A percentile compares a stretch with the other conserved stretches of the same genome.
Conservation (phyloP, 2,888 invertebrate species). For the Nymphalis polychloros region DNA sequence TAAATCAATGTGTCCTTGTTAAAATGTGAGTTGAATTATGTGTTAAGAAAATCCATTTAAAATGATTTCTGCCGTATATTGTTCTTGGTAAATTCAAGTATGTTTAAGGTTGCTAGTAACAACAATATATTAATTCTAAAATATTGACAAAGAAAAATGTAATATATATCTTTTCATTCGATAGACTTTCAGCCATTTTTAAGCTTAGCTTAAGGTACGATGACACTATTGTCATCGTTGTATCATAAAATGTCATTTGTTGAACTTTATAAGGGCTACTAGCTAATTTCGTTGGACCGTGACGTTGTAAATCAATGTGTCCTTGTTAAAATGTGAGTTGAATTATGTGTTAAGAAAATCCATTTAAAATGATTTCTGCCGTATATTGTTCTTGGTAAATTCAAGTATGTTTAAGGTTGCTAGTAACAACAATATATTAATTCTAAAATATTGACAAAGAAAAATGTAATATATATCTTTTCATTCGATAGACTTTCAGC, state of each 20-base stretch:
- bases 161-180: no score
- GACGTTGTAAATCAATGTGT: constrained; percentile 53
- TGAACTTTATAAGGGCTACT: constrained; percentile 70
- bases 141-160: no score
- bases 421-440: not conserved
- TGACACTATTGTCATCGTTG: no score
- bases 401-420: no score
- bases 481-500: no score
- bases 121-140: not conserved
- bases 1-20: constrained; percentile 41
- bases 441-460: no score
- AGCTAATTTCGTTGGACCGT: constrained; percentile 62
- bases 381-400: not conserved
- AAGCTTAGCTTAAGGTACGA: no score
- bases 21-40: constrained; percentile 14
- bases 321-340: constrained; percentile 15
- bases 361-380: not conserved
- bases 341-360: not conserved
- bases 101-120: no score
- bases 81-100: no score
- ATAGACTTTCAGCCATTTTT: no score
- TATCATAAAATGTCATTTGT: constrained; percentile 75
- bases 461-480: no score
- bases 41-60: not conserved
- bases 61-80: not conserved